These are phyloP conservation scores for Cosmia trapezina DNA, from an alignment of 2,888 invertebrate genomes.

Conservation along the genomic window DNA sequence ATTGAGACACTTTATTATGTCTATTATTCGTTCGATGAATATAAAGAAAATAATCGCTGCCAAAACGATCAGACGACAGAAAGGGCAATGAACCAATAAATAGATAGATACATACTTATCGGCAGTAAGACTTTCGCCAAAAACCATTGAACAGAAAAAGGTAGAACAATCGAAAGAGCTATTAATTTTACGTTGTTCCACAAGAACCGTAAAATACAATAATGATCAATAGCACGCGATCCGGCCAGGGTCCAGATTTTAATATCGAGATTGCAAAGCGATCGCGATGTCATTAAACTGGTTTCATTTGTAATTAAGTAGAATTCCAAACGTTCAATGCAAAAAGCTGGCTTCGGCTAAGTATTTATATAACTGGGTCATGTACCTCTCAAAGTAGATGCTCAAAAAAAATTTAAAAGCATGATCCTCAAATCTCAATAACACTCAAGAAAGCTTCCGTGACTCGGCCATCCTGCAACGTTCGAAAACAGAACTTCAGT, in stretches of 20 bases:
- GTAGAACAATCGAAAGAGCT: conserved; percentile 73
- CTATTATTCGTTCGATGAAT: background rate
- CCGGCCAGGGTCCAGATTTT: conserved; percentile 71
- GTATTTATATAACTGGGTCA: conserved; percentile 22
- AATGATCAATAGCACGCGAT: conserved; percentile 78
- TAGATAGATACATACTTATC: conserved; percentile 29
- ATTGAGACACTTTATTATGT: background rate
- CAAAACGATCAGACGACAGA: background rate
- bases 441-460: conserved; percentile 45
- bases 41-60: background rate
- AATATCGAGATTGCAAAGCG: conserved; percentile 76
- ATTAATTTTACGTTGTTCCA: conserved; percentile 80
- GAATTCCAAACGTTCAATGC: conserved; percentile 48
- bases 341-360: conserved; percentile 17
- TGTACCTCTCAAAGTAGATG: background rate
- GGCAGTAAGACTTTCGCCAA: conserved; percentile 56
- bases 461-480: conserved; percentile 23
- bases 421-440: conserved; percentile 49
- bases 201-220: conserved; percentile 79
- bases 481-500: conserved; percentile 58
- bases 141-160: conserved; percentile 66
- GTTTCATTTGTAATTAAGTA: conserved; percentile 68
- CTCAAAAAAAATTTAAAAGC: conserved; percentile 31
- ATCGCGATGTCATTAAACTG: conserved; percentile 73
- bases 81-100: conserved; percentile 22